A percentile compares a stretch with the other conserved stretches of the same genome.
These are phyloP conservation scores for Tragopan temminckii DNA, from an alignment of 2,797 vertebrate genomes.

Conservation along the genomic window DNA sequence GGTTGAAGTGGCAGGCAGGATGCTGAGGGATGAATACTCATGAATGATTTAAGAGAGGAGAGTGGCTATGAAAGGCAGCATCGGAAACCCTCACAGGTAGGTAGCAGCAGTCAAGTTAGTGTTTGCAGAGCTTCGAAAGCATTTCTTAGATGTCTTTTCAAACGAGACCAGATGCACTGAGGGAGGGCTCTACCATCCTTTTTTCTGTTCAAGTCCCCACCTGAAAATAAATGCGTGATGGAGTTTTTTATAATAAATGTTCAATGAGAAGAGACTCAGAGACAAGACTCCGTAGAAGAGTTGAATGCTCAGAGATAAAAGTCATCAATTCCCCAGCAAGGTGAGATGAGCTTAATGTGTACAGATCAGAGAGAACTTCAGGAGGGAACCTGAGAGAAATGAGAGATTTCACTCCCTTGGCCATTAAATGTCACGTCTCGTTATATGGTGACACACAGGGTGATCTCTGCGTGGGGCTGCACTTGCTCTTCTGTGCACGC, in stretches of 20 bases:
- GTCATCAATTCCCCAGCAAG: background rate
- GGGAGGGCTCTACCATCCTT: background rate
- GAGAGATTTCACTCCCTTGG: background rate
- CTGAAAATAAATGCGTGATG: conserved; percentile 10
- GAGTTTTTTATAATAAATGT: conserved; percentile 12
- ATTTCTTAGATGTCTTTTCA: background rate
- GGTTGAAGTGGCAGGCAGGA: background rate
- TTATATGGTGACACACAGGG: background rate
- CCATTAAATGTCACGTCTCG: background rate
- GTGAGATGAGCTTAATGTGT: background rate
- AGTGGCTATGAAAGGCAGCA: background rate
- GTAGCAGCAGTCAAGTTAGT: background rate
- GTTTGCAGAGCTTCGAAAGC: conserved; percentile 5
- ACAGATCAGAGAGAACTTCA: conserved; percentile 7
- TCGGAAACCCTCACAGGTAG: background rate
- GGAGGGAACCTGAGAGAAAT: background rate
- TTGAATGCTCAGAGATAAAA: background rate
- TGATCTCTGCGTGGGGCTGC: background rate
- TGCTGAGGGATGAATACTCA: background rate
- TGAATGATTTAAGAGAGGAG: background rate
- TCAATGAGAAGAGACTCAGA: background rate
- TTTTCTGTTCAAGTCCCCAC: background rate
- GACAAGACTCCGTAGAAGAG: background rate
- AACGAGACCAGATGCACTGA: background rate
- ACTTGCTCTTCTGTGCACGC: rapidly evolving